A percentile compares a stretch with the other conserved stretches of the same genome.
Conservation (phyloP, 2,113 vertebrate genomes). For the zebrafish (Danio rerio) region GRCz12tu NC_133186.1:47264501-47265000, state of each 20-base stretch:
- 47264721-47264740: constrained; percentile 85
- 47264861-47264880: neutral
- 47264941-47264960: constrained; percentile 55
- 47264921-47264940: neutral
- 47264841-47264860: constrained; percentile 16
- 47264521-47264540: constrained; percentile 63
- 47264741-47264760: constrained; percentile 70
- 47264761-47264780: constrained; percentile 69
- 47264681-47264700: constrained; percentile 44
- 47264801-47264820: constrained; percentile 82
- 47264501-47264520: constrained; percentile 72
- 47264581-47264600: neutral
- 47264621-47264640: neutral
- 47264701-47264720: constrained; percentile 88
- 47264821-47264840: constrained; percentile 75
- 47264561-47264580: neutral
- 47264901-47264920: constrained; percentile 50
- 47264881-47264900: neutral
- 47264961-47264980: constrained; percentile 74
- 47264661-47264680: neutral
- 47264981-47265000: constrained; percentile 50
- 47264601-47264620: too few relatives aligned
- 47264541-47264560: constrained; percentile 28
- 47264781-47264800: constrained; percentile 86
- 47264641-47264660: neutral